Percentiles rank a stretch among this genome's conserved stretches.
These are phyloP conservation scores for Hydriomena furcata DNA, from an alignment of 2,888 invertebrate genomes.

Conservation along the genomic window DNA sequence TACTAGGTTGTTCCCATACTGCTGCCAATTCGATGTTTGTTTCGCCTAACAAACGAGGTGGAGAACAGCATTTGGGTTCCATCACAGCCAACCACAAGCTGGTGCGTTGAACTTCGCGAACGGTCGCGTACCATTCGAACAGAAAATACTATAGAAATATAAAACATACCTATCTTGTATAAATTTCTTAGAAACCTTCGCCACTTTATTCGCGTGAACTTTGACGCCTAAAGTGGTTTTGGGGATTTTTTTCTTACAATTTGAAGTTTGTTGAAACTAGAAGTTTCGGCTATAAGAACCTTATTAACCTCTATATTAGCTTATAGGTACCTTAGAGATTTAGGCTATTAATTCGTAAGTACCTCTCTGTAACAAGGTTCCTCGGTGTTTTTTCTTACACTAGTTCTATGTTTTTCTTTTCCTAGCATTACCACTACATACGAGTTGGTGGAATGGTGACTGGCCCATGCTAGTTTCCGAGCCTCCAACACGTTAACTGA, in stretches of 20 bases:
- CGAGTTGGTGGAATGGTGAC: constrained; percentile 82
- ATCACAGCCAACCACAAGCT: constrained; percentile 85
- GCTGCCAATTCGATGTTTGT: constrained; percentile 86
- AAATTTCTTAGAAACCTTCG: too few relatives aligned
- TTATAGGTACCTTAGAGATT: too few relatives aligned
- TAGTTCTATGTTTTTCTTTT: constrained; percentile 84
- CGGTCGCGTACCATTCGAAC: constrained; percentile 84
- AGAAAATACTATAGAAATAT: constrained; percentile 85
- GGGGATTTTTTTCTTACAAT: too few relatives aligned
- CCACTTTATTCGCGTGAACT: too few relatives aligned
- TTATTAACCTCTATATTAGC: too few relatives aligned
- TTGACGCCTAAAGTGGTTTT: background rate
- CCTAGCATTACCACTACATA: constrained; percentile 86
- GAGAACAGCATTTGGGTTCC: constrained; percentile 71
- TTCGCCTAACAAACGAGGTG: constrained; percentile 83
- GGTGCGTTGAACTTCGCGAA: constrained; percentile 82
- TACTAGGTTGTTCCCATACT: constrained; percentile 88
- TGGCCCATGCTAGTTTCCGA: constrained; percentile 76
- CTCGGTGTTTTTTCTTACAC: constrained; percentile 81
- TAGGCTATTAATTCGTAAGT: too few relatives aligned
- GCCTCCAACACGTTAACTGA: constrained; percentile 87
- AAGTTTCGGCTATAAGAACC: too few relatives aligned
- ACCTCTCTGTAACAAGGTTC: constrained; percentile 89
- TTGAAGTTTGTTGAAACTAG: too few relatives aligned
- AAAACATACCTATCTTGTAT: too few relatives aligned